Conservation (phyloP, 2,797 vertebrate genomes). For the Lutjanus campechanus region DNA sequence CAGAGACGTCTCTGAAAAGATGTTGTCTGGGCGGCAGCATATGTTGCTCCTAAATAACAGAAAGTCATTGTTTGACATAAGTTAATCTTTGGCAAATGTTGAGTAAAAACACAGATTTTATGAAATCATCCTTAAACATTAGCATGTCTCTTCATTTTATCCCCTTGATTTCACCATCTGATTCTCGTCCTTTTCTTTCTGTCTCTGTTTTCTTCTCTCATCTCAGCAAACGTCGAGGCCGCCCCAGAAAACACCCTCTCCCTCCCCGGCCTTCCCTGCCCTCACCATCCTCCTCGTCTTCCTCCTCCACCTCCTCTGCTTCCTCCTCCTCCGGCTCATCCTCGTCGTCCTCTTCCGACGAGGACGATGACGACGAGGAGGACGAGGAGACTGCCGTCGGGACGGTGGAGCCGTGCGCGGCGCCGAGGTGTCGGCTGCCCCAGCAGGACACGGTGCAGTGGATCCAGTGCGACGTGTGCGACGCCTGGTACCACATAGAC, state of each 20-base stretch:
- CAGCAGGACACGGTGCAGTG: slow-evolving; percentile 92
- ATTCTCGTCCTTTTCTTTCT: not conserved
- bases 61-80: not conserved
- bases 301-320: slow-evolving; percentile 77
- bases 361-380: slow-evolving; percentile 41
- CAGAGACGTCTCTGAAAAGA: too few relatives aligned
- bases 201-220: not conserved
- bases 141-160: not conserved
- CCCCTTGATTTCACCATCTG: not conserved
- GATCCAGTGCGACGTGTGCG: slow-evolving; percentile 93
- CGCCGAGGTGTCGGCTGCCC: slow-evolving; percentile 83
- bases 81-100: not conserved
- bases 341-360: slow-evolving; percentile 68
- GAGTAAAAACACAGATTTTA: not conserved
- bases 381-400: slow-evolving; percentile 42
- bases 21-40: too few relatives aligned
- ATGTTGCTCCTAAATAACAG: not conserved
- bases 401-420: slow-evolving; percentile 86
- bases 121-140: not conserved
- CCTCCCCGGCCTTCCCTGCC: slow-evolving; percentile 80
- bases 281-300: slow-evolving; percentile 81
- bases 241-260: slow-evolving; percentile 87
- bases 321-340: slow-evolving; percentile 81
- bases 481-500: slow-evolving; percentile 90
- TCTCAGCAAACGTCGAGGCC: slow-evolving; percentile 85